Evolutionary conservation across 2,797 vertebrate species (phyloP).

Genomic region (Enoplosus armatus): DNA sequence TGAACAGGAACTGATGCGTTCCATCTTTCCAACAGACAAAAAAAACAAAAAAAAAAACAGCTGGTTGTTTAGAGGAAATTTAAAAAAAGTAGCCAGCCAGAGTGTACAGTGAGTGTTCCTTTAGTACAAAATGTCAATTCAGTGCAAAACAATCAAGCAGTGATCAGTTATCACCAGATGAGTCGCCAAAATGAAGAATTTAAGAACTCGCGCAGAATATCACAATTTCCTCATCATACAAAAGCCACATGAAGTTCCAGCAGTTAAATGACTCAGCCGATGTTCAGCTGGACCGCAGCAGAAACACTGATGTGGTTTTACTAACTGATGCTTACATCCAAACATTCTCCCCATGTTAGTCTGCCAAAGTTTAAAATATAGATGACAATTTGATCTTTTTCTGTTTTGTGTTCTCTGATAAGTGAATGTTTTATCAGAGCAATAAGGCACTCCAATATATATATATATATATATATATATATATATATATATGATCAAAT

Average conservation of each 20-base stretch:
- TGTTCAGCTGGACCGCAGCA: not conserved
- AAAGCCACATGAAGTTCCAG: not conserved
- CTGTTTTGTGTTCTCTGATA: not conserved
- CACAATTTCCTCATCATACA: not conserved
- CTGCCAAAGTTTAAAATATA: not conserved
- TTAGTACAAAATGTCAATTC: not conserved
- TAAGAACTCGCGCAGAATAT: not conserved
- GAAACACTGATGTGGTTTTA: not conserved
- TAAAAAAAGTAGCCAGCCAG: not conserved
- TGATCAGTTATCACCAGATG: not conserved
- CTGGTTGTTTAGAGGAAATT: conserved; percentile 10
- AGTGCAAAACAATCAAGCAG: not conserved
- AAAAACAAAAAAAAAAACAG: not conserved
- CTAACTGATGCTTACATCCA: not conserved
- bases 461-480: too few species aligned
- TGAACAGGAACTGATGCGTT: conserved; percentile 12
- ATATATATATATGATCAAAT: not conserved
- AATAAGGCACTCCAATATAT: not conserved
- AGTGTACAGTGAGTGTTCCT: not conserved
- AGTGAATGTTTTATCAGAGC: not conserved
- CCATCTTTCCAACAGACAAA: conserved; percentile 14
- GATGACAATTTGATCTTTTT: not conserved
- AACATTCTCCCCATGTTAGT: not conserved
- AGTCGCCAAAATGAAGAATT: not conserved
- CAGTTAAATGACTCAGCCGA: not conserved